phyloP scores from a whole-genome alignment of 2,888 invertebrate species.

The Synanthedon formicaeformis region DNA sequence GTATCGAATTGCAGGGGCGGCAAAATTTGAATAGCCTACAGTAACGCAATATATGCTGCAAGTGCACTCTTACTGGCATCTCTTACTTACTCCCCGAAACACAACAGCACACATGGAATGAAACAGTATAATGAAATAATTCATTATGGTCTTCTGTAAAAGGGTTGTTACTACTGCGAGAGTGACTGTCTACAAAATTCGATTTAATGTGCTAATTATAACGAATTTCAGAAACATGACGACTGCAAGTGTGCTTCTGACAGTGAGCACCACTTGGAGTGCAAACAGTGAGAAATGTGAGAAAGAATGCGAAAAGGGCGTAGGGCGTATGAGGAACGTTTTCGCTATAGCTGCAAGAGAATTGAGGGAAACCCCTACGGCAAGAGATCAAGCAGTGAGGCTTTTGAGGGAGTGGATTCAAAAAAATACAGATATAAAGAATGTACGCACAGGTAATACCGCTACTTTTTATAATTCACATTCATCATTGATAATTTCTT shows the following conservation, averaged over 20 bases:
- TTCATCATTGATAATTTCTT: no score
- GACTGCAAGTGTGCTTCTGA: constrained; percentile 50
- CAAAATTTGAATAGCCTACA: no score
- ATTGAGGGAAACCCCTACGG: constrained; percentile 76
- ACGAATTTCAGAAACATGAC: constrained; percentile 30
- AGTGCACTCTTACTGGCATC: no score
- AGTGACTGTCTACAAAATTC: no score
- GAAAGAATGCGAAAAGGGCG: constrained; percentile 33
- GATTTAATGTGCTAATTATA: no score
- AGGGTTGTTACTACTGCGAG: no score
- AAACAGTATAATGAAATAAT: no score
- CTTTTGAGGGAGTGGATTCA: constrained; percentile 78
- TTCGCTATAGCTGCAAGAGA: constrained; percentile 73
- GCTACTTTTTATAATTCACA: not conserved
- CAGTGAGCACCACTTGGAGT: constrained; percentile 48
- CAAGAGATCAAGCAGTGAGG: constrained; percentile 72
- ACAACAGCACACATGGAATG: no score
- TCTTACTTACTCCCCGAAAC: no score
- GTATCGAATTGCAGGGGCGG: no score
- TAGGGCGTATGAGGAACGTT: constrained; percentile 26
- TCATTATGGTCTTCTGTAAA: no score
- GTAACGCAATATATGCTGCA: no score
- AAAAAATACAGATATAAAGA: constrained; percentile 76
- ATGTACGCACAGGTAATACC: constrained; percentile 73
- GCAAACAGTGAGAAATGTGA: constrained; percentile 32